Evolutionary conservation across 2,113 vertebrate genomes (phyloP).

Genomic region (Himantopus leucocephalus): DNA sequence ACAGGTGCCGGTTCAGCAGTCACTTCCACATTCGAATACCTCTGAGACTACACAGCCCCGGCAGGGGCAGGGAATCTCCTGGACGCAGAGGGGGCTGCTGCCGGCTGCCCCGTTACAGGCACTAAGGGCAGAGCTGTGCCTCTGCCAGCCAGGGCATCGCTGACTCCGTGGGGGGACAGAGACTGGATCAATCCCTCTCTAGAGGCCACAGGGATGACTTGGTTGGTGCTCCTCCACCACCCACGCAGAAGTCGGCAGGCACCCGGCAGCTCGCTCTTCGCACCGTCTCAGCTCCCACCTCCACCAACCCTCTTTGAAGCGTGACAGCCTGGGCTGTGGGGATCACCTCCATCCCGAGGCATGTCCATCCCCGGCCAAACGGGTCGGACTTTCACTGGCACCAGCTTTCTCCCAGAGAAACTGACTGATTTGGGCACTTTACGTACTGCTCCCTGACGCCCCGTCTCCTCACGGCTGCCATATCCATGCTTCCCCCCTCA

Average conservation of each 20-base stretch:
- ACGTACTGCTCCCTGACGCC: fast-evolving
- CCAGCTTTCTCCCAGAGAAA: not conserved
- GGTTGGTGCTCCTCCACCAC: not conserved
- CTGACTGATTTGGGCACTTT: not conserved
- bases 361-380: fast-evolving
- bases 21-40: fast-evolving
- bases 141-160: fast-evolving
- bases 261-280: not conserved
- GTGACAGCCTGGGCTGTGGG: not conserved
- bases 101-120: not conserved
- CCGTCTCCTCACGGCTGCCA: fast-evolving
- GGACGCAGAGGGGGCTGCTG: not conserved
- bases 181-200: fast-evolving
- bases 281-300: not conserved
- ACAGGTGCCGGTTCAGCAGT: fast-evolving
- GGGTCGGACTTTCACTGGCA: fast-evolving
- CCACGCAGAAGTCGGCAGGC: fast-evolving
- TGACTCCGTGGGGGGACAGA: fast-evolving
- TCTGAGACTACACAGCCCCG: not conserved
- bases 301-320: fast-evolving
- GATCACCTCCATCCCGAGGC: fast-evolving
- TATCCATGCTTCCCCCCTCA: not conserved
- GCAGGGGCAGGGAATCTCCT: not conserved
- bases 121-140: not conserved
- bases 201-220: not conserved